Conservation (phyloP, 2,797 vertebrate species). For the Trematomus bernacchii region DNA sequence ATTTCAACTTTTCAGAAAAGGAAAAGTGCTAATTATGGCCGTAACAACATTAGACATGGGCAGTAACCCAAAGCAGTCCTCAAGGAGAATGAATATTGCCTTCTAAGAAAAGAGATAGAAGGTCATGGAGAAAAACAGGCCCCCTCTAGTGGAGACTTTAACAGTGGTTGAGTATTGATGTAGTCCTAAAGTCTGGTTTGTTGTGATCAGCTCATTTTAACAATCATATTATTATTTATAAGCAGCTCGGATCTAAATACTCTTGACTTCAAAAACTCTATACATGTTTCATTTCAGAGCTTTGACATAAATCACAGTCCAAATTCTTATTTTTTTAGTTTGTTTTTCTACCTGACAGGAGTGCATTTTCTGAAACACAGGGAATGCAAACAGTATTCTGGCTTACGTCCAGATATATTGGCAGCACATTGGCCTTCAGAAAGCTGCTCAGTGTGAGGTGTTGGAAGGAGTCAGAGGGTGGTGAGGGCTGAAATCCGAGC, state of each 20-base stretch:
- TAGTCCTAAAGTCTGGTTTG: not conserved
- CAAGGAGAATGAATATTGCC: not conserved
- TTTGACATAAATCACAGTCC: conserved; percentile 1
- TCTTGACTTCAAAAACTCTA: not conserved
- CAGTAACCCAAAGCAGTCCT: not conserved
- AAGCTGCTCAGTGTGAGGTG: conserved; percentile 2
- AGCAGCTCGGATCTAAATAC: conserved; percentile 1
- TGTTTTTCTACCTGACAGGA: not conserved
- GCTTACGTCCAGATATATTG: not conserved
- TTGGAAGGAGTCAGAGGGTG: conserved; percentile 14
- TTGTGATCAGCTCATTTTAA: not conserved
- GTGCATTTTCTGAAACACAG: not conserved
- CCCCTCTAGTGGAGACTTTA: not conserved
- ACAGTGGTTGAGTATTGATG: not conserved
- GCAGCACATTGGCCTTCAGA: not conserved
- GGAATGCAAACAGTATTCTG: conserved; percentile 3
- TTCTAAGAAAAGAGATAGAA: not conserved
- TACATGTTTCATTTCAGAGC: not conserved
- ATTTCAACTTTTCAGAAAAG: not conserved
- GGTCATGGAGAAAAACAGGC: not conserved
- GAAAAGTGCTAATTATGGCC: not conserved
- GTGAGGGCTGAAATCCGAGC: conserved; percentile 51
- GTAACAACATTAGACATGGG: not conserved
- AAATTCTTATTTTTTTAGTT: not conserved
- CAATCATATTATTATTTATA: not conserved